Evolutionary conservation across 2,113 vertebrate species (phyloP).

Genomic region (Hypanus sabinus): DNA sequence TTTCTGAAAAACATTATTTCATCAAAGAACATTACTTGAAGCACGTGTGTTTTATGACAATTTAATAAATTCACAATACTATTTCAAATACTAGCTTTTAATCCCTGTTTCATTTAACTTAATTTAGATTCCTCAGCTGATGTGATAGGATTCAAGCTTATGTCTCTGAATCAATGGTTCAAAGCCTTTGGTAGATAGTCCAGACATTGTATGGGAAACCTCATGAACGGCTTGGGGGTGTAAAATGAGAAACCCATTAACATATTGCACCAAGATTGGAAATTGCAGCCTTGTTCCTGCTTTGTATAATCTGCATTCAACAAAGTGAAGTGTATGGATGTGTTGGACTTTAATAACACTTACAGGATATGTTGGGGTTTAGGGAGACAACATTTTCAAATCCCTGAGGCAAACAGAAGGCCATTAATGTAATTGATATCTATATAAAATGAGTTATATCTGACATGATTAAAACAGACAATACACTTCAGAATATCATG

Average conservation of each 20-base stretch:
- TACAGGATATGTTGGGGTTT: constrained; percentile 23
- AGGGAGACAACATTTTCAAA: neutral
- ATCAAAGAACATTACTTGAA: too few species aligned
- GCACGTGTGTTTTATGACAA: too few species aligned
- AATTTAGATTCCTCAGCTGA: too few species aligned
- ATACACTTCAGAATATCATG: constrained; percentile 31
- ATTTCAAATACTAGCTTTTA: too few species aligned
- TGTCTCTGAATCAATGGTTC: too few species aligned
- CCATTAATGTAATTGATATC: constrained; percentile 37
- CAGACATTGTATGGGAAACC: too few species aligned
- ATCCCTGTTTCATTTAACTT: too few species aligned
- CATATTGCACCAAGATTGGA: neutral
- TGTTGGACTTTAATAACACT: constrained; percentile 4
- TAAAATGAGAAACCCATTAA: neutral
- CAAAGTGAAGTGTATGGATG: neutral
- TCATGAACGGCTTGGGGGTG: too few species aligned
- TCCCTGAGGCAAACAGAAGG: constrained; percentile 8
- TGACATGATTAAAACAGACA: constrained; percentile 36
- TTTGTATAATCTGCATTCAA: neutral
- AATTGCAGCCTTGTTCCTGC: neutral
- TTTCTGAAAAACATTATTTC: too few species aligned
- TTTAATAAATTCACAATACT: too few species aligned
- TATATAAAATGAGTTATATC: constrained; percentile 35
- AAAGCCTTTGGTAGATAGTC: too few species aligned
- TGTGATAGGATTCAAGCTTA: too few species aligned